These are phyloP conservation scores for Xanthorhoe designata DNA, from an alignment of 2,888 invertebrate genomes.

Conservation along the genomic window DNA sequence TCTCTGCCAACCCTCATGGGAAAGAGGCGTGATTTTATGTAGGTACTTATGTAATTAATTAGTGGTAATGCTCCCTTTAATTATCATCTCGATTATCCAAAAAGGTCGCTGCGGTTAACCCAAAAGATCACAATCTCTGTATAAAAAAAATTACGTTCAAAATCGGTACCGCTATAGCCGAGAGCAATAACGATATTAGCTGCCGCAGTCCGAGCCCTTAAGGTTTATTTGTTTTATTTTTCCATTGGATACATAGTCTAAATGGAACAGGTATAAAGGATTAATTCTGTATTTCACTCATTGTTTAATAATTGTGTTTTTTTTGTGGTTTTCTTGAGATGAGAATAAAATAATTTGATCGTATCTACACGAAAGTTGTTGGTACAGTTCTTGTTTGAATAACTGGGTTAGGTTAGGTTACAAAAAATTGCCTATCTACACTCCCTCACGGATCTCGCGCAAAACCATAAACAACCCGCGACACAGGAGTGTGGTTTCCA, in stretches of 20 bases:
- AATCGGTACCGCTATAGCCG: constrained; percentile 24
- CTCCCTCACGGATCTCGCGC: no score
- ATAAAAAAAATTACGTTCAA: constrained; percentile 24
- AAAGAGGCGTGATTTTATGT: no score
- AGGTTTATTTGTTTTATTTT: constrained; percentile 22
- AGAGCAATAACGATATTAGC: constrained; percentile 32
- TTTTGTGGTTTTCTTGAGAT: neutral
- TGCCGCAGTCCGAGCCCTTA: constrained; percentile 19
- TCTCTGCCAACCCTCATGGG: no score
- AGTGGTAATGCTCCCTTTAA: constrained; percentile 15
- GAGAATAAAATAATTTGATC: neutral
- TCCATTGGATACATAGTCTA: constrained; percentile 7
- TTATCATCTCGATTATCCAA: constrained; percentile 20
- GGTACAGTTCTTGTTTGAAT: no score
- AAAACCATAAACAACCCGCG: no score
- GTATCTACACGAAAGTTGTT: no score
- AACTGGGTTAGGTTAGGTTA: no score
- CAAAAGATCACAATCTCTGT: constrained; percentile 19
- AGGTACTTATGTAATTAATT: no score
- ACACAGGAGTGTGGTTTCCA: no score
- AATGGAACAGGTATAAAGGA: constrained; percentile 8
- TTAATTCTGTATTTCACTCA: constrained; percentile 1
- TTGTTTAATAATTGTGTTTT: neutral
- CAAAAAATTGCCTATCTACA: no score
- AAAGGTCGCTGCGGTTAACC: constrained; percentile 15